Evolutionary conservation across 2,888 invertebrate species (phyloP).

Genomic region (Noctua comes): DNA sequence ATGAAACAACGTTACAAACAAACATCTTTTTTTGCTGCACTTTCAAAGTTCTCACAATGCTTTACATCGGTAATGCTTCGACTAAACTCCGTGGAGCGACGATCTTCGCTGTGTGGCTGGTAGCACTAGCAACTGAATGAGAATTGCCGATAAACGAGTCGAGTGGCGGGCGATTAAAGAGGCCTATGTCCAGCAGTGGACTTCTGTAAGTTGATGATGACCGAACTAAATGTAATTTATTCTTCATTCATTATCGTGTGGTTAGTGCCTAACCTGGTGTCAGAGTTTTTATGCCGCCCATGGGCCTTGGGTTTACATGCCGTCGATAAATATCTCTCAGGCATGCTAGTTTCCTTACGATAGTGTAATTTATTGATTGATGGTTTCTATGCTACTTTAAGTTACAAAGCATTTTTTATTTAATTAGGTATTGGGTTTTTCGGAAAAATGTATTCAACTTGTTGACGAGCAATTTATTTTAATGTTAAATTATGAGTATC

Average conservation of each 20-base stretch:
- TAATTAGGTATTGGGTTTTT: neutral
- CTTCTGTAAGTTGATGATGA: neutral
- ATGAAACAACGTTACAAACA: conserved; percentile 22
- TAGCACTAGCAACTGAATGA: neutral
- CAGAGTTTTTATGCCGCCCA: too few species aligned
- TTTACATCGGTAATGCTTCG: conserved; percentile 49
- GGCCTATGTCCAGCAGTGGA: neutral
- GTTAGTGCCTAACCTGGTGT: too few species aligned
- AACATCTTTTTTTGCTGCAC: conserved; percentile 27
- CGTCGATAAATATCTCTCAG: too few species aligned
- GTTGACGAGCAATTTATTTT: neutral
- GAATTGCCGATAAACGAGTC: neutral
- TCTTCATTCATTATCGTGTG: too few species aligned
- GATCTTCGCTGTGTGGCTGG: neutral
- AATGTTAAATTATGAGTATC: neutral
- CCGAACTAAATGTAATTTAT: neutral
- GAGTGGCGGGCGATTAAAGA: neutral
- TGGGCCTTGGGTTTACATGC: too few species aligned
- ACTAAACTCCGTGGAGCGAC: neutral
- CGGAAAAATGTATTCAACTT: neutral
- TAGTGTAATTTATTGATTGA: neutral
- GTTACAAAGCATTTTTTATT: neutral
- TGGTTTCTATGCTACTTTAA: neutral
- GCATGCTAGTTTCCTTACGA: too few species aligned
- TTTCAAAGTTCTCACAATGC: conserved; percentile 34